These are phyloP conservation scores for Ochropacha duplaris DNA, from an alignment of 2,888 invertebrate genomes.

Conservation along the genomic window DNA sequence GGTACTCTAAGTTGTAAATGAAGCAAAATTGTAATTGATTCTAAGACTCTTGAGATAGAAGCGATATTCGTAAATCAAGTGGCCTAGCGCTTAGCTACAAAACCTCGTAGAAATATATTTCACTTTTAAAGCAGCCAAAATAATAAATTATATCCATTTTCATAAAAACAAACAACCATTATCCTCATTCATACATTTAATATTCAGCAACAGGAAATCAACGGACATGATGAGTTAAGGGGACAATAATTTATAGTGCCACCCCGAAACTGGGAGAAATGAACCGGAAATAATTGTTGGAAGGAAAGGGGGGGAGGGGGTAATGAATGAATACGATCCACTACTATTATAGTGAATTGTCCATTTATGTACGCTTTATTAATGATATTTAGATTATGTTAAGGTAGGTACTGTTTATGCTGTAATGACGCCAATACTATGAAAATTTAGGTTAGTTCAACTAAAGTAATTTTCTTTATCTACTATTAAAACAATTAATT, in stretches of 20 bases:
- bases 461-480: no score
- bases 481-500: no score
- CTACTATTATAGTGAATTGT: constrained; percentile 4
- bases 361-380: background rate
- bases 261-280: constrained; percentile 6
- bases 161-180: background rate
- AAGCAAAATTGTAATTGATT: no score
- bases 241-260: constrained; percentile 11
- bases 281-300: constrained; percentile 7
- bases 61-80: no score
- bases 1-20: no score
- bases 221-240: constrained; percentile 11
- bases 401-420: background rate
- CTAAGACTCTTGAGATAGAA: no score
- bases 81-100: no score
- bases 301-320: no score
- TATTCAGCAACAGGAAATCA: constrained; percentile 6
- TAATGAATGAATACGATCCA: constrained; percentile 9
- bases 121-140: no score
- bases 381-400: background rate
- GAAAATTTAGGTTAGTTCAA: background rate
- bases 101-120: no score
- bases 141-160: background rate
- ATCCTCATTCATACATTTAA: constrained; percentile 2
- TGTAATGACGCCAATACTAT: background rate